A percentile compares a stretch with the other conserved stretches of the same genome.
These are phyloP conservation scores for Erpetoichthys calabaricus DNA, from an alignment of 2,797 vertebrate species.

Conservation along the genomic window DNA sequence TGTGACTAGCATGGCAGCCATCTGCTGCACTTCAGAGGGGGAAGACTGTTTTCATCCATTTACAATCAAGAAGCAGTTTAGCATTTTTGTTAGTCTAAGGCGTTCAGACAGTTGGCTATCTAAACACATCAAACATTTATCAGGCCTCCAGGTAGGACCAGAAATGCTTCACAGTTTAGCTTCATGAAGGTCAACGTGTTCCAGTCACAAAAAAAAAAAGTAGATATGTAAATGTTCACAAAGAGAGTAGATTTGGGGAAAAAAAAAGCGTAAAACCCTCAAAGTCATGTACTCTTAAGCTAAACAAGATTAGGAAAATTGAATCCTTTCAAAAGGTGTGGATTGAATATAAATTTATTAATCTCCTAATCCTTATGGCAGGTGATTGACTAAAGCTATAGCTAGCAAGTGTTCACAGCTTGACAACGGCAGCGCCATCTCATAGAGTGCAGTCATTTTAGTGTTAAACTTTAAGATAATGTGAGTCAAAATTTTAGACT, in stretches of 20 bases:
- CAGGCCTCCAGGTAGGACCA: conserved; percentile 47
- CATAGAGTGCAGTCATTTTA: no score
- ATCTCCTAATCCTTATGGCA: conserved; percentile 51
- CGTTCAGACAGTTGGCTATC: conserved; percentile 41
- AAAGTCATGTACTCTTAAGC: conserved; percentile 59
- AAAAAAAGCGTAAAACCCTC: conserved; percentile 56
- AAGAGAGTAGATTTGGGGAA: conserved; percentile 40
- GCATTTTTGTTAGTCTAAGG: conserved; percentile 36
- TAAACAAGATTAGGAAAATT: conserved; percentile 75
- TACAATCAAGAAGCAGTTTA: conserved; percentile 44
- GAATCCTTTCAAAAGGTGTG: conserved; percentile 64
- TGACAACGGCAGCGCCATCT: no score
- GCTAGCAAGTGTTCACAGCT: conserved; percentile 32
- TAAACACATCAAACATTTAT: conserved; percentile 58
- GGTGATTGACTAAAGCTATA: conserved; percentile 47
- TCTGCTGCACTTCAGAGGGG: conserved; percentile 32
- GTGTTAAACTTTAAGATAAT: no score
- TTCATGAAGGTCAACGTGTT: conserved; percentile 43
- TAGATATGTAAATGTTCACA: conserved; percentile 61
- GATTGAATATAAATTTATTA: conserved; percentile 63
- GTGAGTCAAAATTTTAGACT: no score
- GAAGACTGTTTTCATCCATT: conserved; percentile 39
- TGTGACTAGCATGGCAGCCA: not conserved
- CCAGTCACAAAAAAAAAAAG: conserved; percentile 31
- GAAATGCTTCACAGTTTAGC: conserved; percentile 39